phyloP scores from a whole-genome alignment of 2,797 vertebrate species.

The Halcyon leucocephala region DNA sequence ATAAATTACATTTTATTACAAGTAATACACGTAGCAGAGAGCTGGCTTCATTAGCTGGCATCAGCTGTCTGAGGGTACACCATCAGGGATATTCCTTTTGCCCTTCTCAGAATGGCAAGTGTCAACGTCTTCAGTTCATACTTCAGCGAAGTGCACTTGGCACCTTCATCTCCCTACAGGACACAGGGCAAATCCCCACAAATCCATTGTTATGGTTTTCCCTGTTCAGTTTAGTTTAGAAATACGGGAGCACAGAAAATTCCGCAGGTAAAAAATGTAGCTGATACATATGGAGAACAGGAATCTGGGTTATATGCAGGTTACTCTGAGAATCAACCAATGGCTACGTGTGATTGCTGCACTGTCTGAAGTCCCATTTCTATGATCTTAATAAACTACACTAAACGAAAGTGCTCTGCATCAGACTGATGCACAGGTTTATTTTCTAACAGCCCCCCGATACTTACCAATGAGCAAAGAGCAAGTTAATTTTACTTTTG shows the following conservation, averaged over 20 bases:
- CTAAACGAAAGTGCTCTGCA: neutral
- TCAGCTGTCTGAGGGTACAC: neutral
- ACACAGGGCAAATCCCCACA: slow-evolving; percentile 15
- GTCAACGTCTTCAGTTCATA: neutral
- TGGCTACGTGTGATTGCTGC: neutral
- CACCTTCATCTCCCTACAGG: neutral
- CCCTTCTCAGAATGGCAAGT: neutral
- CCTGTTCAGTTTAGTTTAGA: neutral
- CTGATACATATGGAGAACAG: neutral
- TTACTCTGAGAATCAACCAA: neutral
- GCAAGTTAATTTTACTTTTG: slow-evolving; percentile 21
- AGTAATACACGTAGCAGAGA: neutral
- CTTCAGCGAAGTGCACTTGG: slow-evolving; percentile 13
- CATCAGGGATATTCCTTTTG: neutral
- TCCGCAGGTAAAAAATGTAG: neutral
- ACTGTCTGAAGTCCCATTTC: slow-evolving; percentile 9
- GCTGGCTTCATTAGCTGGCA: neutral
- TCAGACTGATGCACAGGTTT: neutral
- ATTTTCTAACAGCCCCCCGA: neutral
- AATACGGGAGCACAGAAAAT: neutral
- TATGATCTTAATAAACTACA: neutral
- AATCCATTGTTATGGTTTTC: neutral
- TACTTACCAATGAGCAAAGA: slow-evolving; percentile 35
- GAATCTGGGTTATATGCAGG: neutral
- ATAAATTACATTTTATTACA: slow-evolving; percentile 8